Conservation (phyloP, 2,113 vertebrate genomes). For the Athene noctua region DNA sequence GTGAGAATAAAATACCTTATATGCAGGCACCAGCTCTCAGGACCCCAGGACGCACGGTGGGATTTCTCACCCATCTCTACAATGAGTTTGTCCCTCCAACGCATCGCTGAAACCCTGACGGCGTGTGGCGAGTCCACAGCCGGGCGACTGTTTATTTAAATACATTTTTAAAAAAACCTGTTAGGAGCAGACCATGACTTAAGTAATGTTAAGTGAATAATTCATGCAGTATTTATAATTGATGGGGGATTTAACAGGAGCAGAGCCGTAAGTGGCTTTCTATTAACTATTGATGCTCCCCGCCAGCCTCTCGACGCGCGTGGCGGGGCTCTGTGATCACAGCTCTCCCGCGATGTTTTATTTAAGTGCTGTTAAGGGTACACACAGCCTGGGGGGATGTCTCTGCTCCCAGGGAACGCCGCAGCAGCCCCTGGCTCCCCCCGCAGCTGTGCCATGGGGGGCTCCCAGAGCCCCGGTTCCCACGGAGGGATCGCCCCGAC, state of each 20-base stretch:
- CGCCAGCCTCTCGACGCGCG: background rate
- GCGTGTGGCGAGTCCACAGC: background rate
- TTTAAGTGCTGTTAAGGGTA: constrained; percentile 60
- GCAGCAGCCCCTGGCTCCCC: background rate
- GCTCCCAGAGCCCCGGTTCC: background rate
- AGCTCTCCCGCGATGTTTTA: constrained; percentile 56
- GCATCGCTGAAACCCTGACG: background rate
- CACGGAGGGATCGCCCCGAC: fast-evolving
- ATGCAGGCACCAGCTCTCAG: background rate
- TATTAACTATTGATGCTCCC: constrained; percentile 74
- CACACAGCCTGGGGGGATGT: background rate
- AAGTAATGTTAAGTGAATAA: constrained; percentile 70
- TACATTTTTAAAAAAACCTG: background rate
- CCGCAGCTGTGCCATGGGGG: background rate
- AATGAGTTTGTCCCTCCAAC: background rate
- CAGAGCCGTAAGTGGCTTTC: constrained; percentile 57
- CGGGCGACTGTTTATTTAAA: background rate
- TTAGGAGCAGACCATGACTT: constrained; percentile 35
- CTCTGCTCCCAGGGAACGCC: background rate
- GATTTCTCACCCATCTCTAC: background rate
- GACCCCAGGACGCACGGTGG: background rate
- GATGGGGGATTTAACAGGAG: constrained; percentile 68
- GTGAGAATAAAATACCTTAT: background rate
- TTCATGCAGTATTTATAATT: constrained; percentile 71
- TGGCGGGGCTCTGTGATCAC: constrained; percentile 11